phyloP scores from a whole-genome alignment of 2,113 vertebrate genomes.

The Corythornis vintsioides region DNA sequence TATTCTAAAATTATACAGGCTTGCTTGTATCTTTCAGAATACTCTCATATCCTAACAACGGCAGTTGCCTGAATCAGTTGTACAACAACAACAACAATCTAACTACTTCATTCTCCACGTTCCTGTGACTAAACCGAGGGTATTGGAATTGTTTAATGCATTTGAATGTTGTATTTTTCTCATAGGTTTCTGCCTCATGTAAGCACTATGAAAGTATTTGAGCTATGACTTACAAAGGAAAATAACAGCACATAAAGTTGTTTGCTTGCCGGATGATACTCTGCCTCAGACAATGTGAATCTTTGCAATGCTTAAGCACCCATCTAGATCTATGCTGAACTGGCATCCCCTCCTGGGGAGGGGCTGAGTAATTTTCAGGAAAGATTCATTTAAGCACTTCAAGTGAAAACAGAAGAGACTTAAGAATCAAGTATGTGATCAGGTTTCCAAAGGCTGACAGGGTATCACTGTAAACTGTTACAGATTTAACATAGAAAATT shows the following conservation, averaged over 20 bases:
- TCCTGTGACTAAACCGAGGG: background rate
- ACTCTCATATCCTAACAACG: background rate
- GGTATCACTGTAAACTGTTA: background rate
- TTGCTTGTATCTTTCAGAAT: conserved; percentile 3
- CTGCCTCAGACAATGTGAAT: background rate
- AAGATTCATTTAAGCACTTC: background rate
- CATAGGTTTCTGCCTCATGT: background rate
- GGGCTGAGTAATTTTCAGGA: background rate
- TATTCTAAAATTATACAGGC: conserved; percentile 8
- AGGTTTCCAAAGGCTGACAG: background rate
- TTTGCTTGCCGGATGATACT: background rate
- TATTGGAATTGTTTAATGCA: background rate
- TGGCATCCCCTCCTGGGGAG: background rate
- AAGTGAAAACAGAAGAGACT: background rate
- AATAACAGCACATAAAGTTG: background rate
- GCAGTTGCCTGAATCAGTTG: background rate
- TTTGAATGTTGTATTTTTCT: background rate
- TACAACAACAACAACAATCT: background rate
- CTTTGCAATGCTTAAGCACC: background rate
- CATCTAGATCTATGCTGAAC: background rate
- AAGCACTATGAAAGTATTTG: background rate
- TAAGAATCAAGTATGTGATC: background rate
- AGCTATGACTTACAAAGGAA: background rate
- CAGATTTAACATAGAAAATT: background rate
- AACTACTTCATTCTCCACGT: background rate